These are phyloP conservation scores for Acheta domesticus DNA, from an alignment of 2,888 invertebrate genomes.

Conservation along the genomic window DNA sequence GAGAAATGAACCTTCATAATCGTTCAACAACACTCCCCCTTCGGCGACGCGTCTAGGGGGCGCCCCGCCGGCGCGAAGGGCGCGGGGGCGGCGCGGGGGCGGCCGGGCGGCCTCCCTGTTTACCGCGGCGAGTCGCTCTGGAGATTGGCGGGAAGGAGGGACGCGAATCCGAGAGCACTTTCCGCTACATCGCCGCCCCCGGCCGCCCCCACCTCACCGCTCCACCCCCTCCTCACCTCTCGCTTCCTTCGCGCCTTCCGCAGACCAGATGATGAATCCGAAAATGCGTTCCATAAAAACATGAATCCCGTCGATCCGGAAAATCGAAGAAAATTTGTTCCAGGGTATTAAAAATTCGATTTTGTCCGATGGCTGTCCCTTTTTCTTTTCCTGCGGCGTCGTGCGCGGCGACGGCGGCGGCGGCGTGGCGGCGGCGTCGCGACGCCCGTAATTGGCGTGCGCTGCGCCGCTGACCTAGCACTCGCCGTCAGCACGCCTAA, in stretches of 20 bases:
- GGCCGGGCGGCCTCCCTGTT: background rate
- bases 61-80: background rate
- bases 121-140: background rate
- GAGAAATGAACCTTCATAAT: slow-evolving; percentile 50
- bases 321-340: slow-evolving; percentile 3
- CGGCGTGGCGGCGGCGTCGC: no score
- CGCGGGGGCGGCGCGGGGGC: background rate
- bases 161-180: background rate
- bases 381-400: background rate
- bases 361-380: slow-evolving; percentile 3
- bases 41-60: background rate
- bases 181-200: background rate
- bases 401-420: background rate
- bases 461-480: background rate
- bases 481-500: background rate
- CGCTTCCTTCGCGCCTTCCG: background rate
- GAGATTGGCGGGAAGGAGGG: background rate
- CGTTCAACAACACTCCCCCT: slow-evolving; percentile 39
- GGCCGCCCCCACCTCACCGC: background rate
- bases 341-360: background rate
- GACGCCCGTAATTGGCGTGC: background rate
- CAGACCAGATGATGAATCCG: background rate
- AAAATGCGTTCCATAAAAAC: background rate
- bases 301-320: background rate
- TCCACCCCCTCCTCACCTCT: background rate